Evolutionary conservation across 2,113 vertebrate genomes (phyloP), one percentile per base, ranked within the genome.

Genomic region (Oryzias celebensis): DNA sequence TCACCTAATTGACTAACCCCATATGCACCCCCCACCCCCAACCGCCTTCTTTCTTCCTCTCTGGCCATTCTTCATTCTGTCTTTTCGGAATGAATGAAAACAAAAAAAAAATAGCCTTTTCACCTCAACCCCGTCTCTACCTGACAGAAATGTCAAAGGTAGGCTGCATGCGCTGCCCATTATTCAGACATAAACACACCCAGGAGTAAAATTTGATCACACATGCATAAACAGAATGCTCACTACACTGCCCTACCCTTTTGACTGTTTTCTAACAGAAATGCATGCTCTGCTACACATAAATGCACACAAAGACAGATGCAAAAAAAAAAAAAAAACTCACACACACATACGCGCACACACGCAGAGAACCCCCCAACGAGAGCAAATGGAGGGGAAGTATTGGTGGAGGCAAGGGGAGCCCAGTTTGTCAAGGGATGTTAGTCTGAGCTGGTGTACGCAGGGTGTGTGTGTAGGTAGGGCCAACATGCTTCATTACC

Each of bases 1-100:
- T 97, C 94, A 95, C 91, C 94, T 97, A 98, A 98, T 96, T 96
- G 95, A 96, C 94, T 94, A 85, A 85, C 78, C 81, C 70, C 46
- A 48, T 48, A 69, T 78, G 81, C 73, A 62, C 63, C 73, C 71
- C 75, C 58, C 61, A 73, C 23, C 24, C 73, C 46, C 75, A 68
- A 58, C 73, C 18, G 16, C 66, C 75, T 62, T 51, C 47, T 72
- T 77, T 73, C 56, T 68, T 73, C 67, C 70, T 59, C 55, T 64
- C 72, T 4, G 69, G 70, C 83, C 58, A 71, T 73, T 74, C 65
- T 71, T 76, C 48, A 26, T 54, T 83, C 72, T 65, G 55, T 48
- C 17, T 23, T 42, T 69, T 76, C 65, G 64, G 62, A 70, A 68
- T 63, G 45, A 2, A 67, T 65, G 69, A 84, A 74, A 77, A 62